Evolutionary conservation across 2,888 invertebrate genomes (phyloP), one percentile per base, ranked within the genome.

Genomic region (Aproaerema taeniolella): DNA sequence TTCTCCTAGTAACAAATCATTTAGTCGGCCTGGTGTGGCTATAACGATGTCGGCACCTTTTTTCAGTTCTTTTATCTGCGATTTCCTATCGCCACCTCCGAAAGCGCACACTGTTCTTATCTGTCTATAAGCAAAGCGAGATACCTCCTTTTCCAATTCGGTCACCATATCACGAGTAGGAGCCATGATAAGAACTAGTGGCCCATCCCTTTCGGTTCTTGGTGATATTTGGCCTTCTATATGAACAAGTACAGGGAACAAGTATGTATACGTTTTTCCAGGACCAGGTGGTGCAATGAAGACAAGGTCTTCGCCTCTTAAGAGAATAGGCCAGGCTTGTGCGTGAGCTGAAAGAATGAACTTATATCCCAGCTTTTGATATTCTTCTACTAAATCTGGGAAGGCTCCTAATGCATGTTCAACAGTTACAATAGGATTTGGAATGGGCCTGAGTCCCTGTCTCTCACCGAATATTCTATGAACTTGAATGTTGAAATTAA

Each of bases 211-310:
- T 54, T 94, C 66, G 0, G 89, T 86, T 20, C 92, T 82, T 0
- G 95, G 92, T n/a, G 88, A 88, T 15, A 88, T 85, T 72, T 98
- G 98, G 1, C 91, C 91, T 49, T 96, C 95, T 43, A 97, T 96
- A 64, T 98, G 98, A 51, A 98, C 93, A 52, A 98, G 88, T 9
- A 96, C 98, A 6, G 98, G 98, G 38, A 98, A 70, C 1, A 98
- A 79, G 64, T 97, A 98, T 0, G 97, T 98, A 41, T 99, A 83
- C 0, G 98, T 99, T 83, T 99, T 99, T 0, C 97, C 96, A 12
- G 95, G 95, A 40, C 96, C 96, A 5, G 96, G 96, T 80, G 97
- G 98, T 0, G 98, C 98, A 50, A 99, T 98, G 4, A 98, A 98
- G 68, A 99, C 98, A 67, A 98, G 78, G 77, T 99, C 98, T 61